Evolutionary conservation across 2,888 invertebrate genomes (phyloP), one percentile per base, ranked within the genome.

Genomic region (Spilarctia lutea): DNA sequence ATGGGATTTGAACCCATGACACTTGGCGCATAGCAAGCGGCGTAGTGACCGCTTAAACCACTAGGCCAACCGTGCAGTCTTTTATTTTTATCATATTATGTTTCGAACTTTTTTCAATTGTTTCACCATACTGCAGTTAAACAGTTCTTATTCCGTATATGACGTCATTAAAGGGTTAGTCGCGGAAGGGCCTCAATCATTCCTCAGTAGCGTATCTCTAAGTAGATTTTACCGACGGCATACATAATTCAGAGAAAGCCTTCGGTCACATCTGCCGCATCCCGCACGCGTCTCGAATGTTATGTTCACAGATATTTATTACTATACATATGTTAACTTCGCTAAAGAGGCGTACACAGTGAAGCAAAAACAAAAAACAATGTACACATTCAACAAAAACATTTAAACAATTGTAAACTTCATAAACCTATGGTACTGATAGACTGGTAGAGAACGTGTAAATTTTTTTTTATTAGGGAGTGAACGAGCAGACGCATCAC

Each of bases 221-320:
- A 79, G 76, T 76, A 75, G 66, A 65, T 30, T 73, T 76, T 68
- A 35, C 10, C 60, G 20, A 11, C 74, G 0, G 81, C 77, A 83
- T 83, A 83, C 83, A 75, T 84, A 80, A 84, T 83, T 73, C 76
- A 76, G 80, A 78, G 83, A 83, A 82, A 81, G 83, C 69, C 73
- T 39, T 20, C 56, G 68, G 68, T 42, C 72, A 56, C 80, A 79
- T 77, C 82, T 63, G 81, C 24, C 52, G 45, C 48, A 74, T 60
- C 52, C n/a, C 52, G 52, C 68, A 68, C 66, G 68, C 69, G 74
- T 56, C 71, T 74, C 70, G 81, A 70, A 78, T 77, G 75, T 42
- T 70, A 68, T 65, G 71, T 68, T 70, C 66, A 68, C 60, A 69
- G 60, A 74, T 77, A 70, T 80, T 79, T 80, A 77, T 83, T 56